Conservation (phyloP, 2,797 vertebrate genomes). For the Acridotheres tristis region DNA sequence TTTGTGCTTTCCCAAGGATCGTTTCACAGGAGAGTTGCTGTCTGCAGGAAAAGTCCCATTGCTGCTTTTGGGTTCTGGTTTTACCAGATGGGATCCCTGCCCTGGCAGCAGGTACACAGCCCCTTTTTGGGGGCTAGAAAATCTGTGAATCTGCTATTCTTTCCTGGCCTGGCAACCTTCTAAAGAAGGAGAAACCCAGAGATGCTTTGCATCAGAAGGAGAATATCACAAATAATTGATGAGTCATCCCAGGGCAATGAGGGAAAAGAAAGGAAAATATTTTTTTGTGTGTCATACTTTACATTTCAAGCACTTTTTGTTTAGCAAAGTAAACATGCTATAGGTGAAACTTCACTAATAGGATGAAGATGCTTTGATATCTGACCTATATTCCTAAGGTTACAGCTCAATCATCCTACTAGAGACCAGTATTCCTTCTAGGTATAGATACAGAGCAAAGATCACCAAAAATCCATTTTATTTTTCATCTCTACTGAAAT, state of each 20-base stretch:
- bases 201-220: background rate
- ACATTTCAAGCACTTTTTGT: background rate
- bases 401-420: background rate
- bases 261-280: background rate
- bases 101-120: background rate
- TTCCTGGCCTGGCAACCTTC: background rate
- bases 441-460: background rate
- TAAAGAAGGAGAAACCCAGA: background rate
- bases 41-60: background rate
- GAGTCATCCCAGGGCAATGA: background rate
- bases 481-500: background rate
- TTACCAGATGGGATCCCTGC: background rate
- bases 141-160: background rate
- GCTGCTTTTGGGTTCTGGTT: background rate
- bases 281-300: background rate
- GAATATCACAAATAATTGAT: background rate
- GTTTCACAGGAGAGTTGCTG: background rate
- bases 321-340: background rate
- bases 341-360: background rate
- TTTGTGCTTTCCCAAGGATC: background rate
- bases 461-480: background rate
- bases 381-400: background rate
- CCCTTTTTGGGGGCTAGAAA: rapidly evolving
- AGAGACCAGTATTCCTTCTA: background rate
- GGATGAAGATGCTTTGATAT: background rate